Evolutionary conservation across 1,140 invertebrate species (phyloP).

Genomic region (Luehdorfia chinensis): DNA sequence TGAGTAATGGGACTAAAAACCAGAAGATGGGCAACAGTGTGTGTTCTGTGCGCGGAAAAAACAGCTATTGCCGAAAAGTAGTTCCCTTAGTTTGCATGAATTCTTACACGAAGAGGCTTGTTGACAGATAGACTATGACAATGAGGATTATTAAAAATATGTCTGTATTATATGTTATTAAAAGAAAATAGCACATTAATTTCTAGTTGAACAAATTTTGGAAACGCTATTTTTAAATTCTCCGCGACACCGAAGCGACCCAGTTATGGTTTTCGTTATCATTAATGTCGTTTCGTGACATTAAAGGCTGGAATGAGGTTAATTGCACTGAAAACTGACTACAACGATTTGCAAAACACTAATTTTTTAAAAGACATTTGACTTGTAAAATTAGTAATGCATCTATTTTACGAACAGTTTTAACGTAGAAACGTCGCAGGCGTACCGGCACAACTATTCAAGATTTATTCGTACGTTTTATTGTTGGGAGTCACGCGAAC

Average conservation of each 20-base stretch:
- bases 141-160: no score
- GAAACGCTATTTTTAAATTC: neutral
- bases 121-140: no score
- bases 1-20: no score
- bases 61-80: no score
- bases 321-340: constrained; percentile 12
- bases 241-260: constrained; percentile 7
- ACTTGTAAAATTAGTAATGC: neutral
- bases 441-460: constrained; percentile 1
- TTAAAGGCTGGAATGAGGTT: constrained; percentile 13
- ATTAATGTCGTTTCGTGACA: constrained; percentile 12
- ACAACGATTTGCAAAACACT: neutral
- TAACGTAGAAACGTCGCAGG: neutral
- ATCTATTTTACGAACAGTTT: neutral
- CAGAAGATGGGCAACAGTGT: no score
- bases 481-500: constrained; percentile 2
- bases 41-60: no score
- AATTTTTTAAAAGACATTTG: neutral
- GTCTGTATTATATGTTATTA: no score
- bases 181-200: no score
- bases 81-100: no score
- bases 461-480: constrained; percentile 7
- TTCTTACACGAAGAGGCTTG: no score
- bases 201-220: constrained; percentile 10
- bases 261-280: constrained; percentile 11